Base-by-base conservation (phyloP, 2,888 invertebrate genomes). In the Cryptophagus acutangulus region DNA sequence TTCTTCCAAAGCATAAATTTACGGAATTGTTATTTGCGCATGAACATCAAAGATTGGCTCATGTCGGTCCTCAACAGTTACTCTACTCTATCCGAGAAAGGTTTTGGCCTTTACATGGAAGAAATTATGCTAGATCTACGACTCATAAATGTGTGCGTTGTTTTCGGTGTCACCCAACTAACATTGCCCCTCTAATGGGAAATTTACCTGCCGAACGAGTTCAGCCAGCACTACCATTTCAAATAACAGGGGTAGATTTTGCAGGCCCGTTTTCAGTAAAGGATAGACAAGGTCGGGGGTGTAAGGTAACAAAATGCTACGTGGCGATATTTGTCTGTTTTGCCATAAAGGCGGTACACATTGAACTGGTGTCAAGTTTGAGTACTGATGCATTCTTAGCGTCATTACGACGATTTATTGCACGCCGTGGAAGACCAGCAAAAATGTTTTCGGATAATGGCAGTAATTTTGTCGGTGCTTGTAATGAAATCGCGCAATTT, bases 401-500 rank as follows among this genome's bases (percentile, higher is more conserved):
- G n/a, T 36, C 43, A 2, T 31, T 43, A 14, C 34, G 28, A 15
- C 29, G 40, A 15, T 43, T 43, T 17, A 13, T 43, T 13, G 18
- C 36, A 1, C 14, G 40, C n/a, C 10, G 43, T 3, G 43, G 44
- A 8, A 12, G 12, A 17, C 20, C 15, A 3, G 15, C 24, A 5
- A 2, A 8, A 2, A 36, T 40, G 8, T 37, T 17, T 12, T 24
- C 31, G 4, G 36, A 24, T 16, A 36, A 43, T 30, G 43, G 36
- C 8, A 39, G 35, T 3, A 43, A 43, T 17, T 43, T 43, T 24
- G 40, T 45, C 3, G 51, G 45, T 2, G 14, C 31, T n/a, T n/a
- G n/a, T n/a, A n/a, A n/a, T n/a, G n/a, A n/a, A n/a, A n/a, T n/a
- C n/a, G n/a, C n/a, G n/a, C n/a, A n/a, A n/a, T n/a, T n/a, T n/a